Evolutionary conservation across 1,140 invertebrate species (phyloP), one percentile per base, ranked within the genome.

Genomic region (Agraylea sexmaculata): DNA sequence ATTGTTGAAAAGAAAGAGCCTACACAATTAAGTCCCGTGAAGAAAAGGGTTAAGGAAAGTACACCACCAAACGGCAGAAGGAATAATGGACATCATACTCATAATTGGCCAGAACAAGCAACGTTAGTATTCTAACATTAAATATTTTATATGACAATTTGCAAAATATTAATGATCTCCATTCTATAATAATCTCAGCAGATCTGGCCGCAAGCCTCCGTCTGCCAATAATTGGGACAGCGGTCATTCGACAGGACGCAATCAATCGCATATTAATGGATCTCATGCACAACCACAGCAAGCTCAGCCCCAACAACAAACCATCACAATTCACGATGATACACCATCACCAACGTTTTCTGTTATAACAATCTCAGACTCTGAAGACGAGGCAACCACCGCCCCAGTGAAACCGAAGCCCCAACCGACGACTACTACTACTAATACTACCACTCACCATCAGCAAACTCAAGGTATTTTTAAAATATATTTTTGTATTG

Each of bases 11-110:
- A 88, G 58, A 93, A 92, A 57, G 88, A 93, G 52, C 75, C 80
- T 19, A 85, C 86, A 30, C 91, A 96, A 53, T 65, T 96, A 42
- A 94, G 88, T 53, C 93, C 93, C 1, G 90, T 96, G 2, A 97
- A 97, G 67, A 97, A 97, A 61, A 71, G 92, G n/a, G 91, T 95
- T 5, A 96, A 96, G 58, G 93, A 96, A 57, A 89, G 86, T 50
- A 92, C 90, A 15, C 90, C 91, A 20, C 89, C 89, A 1, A 77
- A 72, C 31, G 57, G 73, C 45, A 69, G 74, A 43, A 60, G 66
- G 32, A 68, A 70, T 42, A 61, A 67, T 38, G 61, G 57, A 42
- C 64, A 63, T 45, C 66, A 49, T 59, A 60, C 51, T 62, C 68
- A 20, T 56, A 59, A 19, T 54, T 61, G 19, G 59, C 58, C 22